Evolutionary conservation across 2,888 invertebrate genomes (phyloP).

Genomic region (Molorchus minor): DNA sequence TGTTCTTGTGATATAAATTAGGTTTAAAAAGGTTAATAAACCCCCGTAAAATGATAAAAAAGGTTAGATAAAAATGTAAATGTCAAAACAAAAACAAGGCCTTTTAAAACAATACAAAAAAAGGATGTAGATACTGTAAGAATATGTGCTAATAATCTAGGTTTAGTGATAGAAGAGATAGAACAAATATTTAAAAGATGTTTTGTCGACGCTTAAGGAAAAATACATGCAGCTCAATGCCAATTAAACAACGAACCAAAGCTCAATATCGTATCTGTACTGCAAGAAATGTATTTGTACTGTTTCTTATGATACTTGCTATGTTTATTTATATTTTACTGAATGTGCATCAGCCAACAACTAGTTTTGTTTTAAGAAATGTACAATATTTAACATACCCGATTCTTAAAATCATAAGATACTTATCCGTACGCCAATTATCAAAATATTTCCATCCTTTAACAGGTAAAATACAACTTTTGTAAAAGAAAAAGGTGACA

Average conservation of each 20-base stretch:
- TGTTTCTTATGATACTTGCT: conserved; percentile 51
- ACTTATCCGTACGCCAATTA: conserved; percentile 79
- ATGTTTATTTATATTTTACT: conserved; percentile 62
- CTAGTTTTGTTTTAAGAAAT: conserved; percentile 74
- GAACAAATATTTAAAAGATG: conserved; percentile 69
- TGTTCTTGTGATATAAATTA: no score
- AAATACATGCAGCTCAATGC: conserved; percentile 47
- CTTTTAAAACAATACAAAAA: conserved; percentile 65
- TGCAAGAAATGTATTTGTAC: conserved; percentile 34
- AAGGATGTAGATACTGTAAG: conserved; percentile 69
- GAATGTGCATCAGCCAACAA: conserved; percentile 71
- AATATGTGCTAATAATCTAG: conserved; percentile 67
- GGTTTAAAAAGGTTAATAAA: no score
- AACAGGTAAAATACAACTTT: conserved; percentile 71
- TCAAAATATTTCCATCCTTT: conserved; percentile 77
- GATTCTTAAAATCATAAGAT: conserved; percentile 76
- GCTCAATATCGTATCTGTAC: conserved; percentile 39
- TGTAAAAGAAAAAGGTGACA: no score
- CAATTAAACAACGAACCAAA: conserved; percentile 32
- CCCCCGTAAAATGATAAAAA: no score
- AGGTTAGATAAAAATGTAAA: conserved; percentile 50
- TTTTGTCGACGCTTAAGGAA: conserved; percentile 62
- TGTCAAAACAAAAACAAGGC: conserved; percentile 59
- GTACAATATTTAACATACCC: conserved; percentile 85
- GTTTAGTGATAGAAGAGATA: conserved; percentile 72